Evolutionary conservation across 2,113 vertebrate genomes (phyloP).

Genomic region (Oncorhynchus clarkii): DNA sequence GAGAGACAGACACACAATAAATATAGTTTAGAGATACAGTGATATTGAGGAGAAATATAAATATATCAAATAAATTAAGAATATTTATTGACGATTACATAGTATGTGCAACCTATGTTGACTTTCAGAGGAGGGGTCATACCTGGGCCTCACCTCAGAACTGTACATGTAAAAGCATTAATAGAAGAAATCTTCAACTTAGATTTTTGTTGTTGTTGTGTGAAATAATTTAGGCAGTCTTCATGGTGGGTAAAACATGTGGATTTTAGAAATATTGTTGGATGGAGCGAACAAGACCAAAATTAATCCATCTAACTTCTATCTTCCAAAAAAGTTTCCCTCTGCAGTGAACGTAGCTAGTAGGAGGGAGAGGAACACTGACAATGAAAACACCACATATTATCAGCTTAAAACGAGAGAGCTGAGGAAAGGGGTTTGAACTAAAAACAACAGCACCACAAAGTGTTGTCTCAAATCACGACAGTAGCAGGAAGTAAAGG

Average conservation of each 20-base stretch:
- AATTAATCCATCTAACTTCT: conserved; percentile 5
- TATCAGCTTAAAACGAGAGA: conserved; percentile 21
- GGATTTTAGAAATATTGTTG: background rate
- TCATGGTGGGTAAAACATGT: too few species aligned
- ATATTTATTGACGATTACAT: too few species aligned
- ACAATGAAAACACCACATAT: conserved; percentile 3
- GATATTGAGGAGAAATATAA: too few species aligned
- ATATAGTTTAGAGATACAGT: conserved; percentile 20
- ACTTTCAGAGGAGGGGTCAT: too few species aligned
- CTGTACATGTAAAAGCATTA: too few species aligned
- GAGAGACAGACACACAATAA: conserved; percentile 44
- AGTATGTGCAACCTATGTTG: too few species aligned
- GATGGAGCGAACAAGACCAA: background rate
- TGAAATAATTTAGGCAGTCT: too few species aligned
- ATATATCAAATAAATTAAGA: too few species aligned
- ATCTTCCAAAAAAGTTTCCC: background rate
- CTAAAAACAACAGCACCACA: conserved; percentile 28
- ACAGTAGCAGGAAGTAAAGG: conserved; percentile 39
- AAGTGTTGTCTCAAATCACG: conserved; percentile 43
- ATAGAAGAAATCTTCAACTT: too few species aligned
- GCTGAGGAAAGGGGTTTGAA: conserved; percentile 31
- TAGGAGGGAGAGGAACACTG: background rate
- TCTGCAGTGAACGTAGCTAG: too few species aligned
- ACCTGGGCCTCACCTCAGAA: too few species aligned
- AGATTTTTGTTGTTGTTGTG: too few species aligned